Percentiles rank a stretch among this genome's conserved stretches.
Evolutionary conservation across 2,113 vertebrate species (phyloP).

Genomic region (Collichthys lucidus): DNA sequence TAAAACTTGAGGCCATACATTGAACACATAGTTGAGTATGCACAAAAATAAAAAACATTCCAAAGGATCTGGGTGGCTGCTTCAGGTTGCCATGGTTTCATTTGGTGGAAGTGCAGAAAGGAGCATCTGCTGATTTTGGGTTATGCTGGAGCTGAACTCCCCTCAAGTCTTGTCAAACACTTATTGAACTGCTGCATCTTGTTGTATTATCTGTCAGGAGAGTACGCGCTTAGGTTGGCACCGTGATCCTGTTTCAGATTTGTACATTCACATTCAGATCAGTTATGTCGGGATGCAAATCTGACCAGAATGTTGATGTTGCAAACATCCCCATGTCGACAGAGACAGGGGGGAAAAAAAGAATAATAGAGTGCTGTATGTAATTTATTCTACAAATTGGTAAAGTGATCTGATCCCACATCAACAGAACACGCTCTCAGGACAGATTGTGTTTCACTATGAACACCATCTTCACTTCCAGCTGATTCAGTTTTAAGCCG

Average conservation of each 20-base stretch:
- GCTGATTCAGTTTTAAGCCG: not conserved
- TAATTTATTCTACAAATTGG: not conserved
- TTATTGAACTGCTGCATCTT: not conserved
- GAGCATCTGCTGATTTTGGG: not conserved
- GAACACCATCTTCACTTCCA: not conserved
- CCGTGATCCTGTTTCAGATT: not conserved
- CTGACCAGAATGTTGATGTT: not conserved
- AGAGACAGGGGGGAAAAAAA: not conserved
- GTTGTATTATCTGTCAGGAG: not conserved
- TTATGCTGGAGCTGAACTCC: not conserved
- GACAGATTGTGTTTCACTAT: not conserved
- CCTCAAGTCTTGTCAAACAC: not conserved
- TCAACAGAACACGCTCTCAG: not conserved
- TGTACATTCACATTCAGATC: slow-evolving; percentile 3
- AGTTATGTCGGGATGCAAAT: not conserved
- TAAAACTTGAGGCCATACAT: not conserved
- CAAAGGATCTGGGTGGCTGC: not conserved
- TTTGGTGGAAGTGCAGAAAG: not conserved
- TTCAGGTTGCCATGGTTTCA: slow-evolving; percentile 1
- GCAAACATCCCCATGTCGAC: not conserved
- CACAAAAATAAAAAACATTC: not conserved
- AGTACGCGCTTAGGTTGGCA: not conserved
- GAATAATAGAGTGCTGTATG: not conserved
- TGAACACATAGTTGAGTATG: not conserved
- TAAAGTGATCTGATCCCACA: too few species aligned